Evolutionary conservation across 2,888 invertebrate genomes (phyloP).

Genomic region (Phalera bucephala): DNA sequence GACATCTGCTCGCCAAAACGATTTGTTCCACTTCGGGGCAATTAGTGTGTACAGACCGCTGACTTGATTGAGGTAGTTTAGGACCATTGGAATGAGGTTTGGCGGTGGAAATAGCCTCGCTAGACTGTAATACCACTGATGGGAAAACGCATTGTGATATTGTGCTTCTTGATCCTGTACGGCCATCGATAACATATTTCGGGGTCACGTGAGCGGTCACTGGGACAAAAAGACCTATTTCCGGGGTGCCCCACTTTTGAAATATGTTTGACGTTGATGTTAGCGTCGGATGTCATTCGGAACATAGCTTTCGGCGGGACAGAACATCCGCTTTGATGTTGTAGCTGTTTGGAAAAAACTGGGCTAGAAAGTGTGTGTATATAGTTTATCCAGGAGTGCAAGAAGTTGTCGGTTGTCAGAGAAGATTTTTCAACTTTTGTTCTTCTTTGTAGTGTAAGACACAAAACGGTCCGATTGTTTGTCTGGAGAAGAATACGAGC

Average conservation of each 20-base stretch:
- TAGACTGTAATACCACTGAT: constrained; percentile 12
- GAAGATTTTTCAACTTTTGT: constrained; percentile 29
- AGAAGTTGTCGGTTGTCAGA: constrained; percentile 3
- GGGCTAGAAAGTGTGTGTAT: too few relatives aligned
- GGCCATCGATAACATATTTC: not conserved
- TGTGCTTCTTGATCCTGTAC: constrained; percentile 7
- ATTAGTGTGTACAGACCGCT: not conserved
- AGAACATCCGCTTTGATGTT: too few relatives aligned
- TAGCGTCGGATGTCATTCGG: too few relatives aligned
- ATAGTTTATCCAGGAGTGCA: not conserved
- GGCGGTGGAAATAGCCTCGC: constrained; percentile 15
- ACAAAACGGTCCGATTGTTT: constrained; percentile 5
- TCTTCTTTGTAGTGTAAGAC: constrained; percentile 6
- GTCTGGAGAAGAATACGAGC: constrained; percentile 3
- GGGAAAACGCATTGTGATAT: constrained; percentile 21
- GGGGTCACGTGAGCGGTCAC: too few relatives aligned
- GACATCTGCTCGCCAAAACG: constrained; percentile 17
- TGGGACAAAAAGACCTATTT: too few relatives aligned
- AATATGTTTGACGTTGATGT: too few relatives aligned
- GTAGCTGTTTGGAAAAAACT: too few relatives aligned
- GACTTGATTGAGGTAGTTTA: not conserved
- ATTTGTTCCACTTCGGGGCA: not conserved
- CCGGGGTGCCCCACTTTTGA: too few relatives aligned
- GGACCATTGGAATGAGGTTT: constrained; percentile 11
- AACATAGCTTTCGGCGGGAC: too few relatives aligned